Conservation (phyloP, 2,113 vertebrate genomes). For the Tretioscincus oriximinensis region DNA sequence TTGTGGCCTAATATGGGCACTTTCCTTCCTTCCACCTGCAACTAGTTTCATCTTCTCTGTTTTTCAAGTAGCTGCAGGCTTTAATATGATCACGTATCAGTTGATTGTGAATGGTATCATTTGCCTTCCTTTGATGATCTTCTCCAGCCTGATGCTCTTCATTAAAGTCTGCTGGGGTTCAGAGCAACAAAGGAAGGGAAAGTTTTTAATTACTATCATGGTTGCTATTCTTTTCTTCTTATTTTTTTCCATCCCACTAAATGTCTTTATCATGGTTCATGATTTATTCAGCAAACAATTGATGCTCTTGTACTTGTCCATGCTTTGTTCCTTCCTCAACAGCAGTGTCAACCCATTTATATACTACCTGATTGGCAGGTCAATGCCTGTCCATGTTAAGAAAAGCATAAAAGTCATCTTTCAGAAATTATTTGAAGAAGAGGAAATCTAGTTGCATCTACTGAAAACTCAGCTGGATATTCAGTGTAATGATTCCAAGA, state of each 20-base stretch:
- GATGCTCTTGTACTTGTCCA: too few relatives aligned
- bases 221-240: background rate
- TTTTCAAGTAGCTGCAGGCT: rapidly evolving
- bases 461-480: too few relatives aligned
- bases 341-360: background rate
- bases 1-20: background rate
- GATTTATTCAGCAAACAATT: too few relatives aligned
- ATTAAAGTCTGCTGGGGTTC: background rate
- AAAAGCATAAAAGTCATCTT: too few relatives aligned
- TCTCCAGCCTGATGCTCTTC: background rate
- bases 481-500: too few relatives aligned
- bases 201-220: background rate
- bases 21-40: background rate
- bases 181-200: background rate
- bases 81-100: too few relatives aligned
- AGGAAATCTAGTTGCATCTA: too few relatives aligned
- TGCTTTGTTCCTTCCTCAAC: background rate
- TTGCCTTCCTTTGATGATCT: background rate
- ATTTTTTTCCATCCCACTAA: background rate
- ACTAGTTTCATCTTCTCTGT: background rate
- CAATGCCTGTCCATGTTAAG: too few relatives aligned
- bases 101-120: background rate
- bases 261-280: background rate
- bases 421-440: too few relatives aligned
- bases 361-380: too few relatives aligned